Percentiles rank a stretch among this genome's conserved stretches.
Conservation (phyloP, 1,140 invertebrate species). For the Cyclargus thomasi region DNA sequence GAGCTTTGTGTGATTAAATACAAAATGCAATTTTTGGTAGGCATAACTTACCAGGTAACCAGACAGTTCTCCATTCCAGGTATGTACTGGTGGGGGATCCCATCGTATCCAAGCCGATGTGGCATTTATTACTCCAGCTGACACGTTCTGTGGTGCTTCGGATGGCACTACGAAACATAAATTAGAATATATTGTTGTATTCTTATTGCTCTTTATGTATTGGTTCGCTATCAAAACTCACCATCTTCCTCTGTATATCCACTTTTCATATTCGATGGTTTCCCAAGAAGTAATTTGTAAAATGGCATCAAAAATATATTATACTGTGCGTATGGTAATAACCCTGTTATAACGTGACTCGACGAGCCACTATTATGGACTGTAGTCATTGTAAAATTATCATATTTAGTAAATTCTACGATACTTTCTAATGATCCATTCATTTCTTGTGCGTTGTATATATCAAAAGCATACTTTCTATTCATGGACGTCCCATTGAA, state of each 20-base stretch:
- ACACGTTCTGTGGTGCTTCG: conserved; percentile 84
- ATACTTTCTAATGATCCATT: conserved; percentile 52
- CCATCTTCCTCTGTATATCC: conserved; percentile 85
- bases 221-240: conserved; percentile 57
- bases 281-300: conserved; percentile 84
- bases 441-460: conserved; percentile 39
- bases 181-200: background rate
- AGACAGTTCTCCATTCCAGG: conserved; percentile 85
- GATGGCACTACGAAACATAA: conserved; percentile 61
- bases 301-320: conserved; percentile 88
- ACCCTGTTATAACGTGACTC: conserved; percentile 77
- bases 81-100: conserved; percentile 82
- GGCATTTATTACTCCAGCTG: conserved; percentile 85
- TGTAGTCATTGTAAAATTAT: conserved; percentile 78
- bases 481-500: conserved; percentile 85
- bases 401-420: conserved; percentile 54
- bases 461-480: conserved; percentile 44
- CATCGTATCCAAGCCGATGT: conserved; percentile 85
- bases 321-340: conserved; percentile 83
- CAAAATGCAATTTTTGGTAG: too few relatives aligned
- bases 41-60: conserved; percentile 81
- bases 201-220: background rate
- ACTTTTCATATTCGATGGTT: conserved; percentile 85
- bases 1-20: too few relatives aligned
- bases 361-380: conserved; percentile 79